Conservation (phyloP, 2,797 vertebrate genomes). For the Crax fasciolata region DNA sequence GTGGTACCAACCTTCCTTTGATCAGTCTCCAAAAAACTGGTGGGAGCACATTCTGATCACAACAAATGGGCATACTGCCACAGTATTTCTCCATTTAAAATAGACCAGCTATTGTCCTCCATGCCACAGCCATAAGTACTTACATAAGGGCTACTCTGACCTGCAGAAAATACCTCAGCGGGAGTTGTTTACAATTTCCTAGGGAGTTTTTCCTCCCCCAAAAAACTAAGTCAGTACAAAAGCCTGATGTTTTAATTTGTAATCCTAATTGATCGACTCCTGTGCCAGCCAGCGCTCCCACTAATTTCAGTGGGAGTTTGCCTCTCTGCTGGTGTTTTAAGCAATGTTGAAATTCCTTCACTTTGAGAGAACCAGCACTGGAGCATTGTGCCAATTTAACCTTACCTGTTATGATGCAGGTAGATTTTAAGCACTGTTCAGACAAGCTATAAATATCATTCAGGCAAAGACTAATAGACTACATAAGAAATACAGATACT, state of each 20-base stretch:
- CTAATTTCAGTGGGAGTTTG: not conserved
- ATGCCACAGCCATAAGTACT: not conserved
- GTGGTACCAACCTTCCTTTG: not conserved
- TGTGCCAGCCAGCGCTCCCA: not conserved
- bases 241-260: not conserved
- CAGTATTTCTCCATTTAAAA: not conserved
- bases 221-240: not conserved
- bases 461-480: constrained; percentile 7
- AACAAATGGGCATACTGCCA: not conserved
- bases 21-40: not conserved
- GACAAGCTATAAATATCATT: not conserved
- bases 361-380: not conserved
- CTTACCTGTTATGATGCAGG: not conserved
- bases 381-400: not conserved
- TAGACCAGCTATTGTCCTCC: not conserved
- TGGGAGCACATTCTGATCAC: not conserved
- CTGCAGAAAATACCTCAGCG: not conserved
- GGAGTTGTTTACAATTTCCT: not conserved
- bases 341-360: not conserved
- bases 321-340: not conserved
- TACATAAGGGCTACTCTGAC: not conserved
- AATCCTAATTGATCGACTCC: not conserved
- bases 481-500: not conserved
- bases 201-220: not conserved
- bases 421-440: not conserved